Percentiles rank a stretch among this genome's conserved stretches.
phyloP scores from a whole-genome alignment of 2,888 invertebrate species.

The Agrilus biguttatus region DNA sequence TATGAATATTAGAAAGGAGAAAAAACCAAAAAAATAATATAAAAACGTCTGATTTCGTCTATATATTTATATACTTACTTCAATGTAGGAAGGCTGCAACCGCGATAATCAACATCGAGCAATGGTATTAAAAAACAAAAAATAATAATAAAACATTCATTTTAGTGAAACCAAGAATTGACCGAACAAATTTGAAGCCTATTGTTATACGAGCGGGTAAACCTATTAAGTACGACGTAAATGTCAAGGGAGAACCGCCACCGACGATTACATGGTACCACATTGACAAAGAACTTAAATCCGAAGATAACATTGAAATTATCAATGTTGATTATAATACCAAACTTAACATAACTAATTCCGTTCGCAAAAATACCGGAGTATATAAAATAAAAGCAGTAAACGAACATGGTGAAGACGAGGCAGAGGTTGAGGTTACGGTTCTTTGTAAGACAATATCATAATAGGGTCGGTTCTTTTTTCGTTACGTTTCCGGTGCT shows the following conservation, averaged over 20 bases:
- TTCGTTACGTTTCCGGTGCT: constrained; percentile 1
- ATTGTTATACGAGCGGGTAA: constrained; percentile 84
- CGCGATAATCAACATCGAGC: no score
- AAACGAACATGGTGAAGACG: constrained; percentile 83
- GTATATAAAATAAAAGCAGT: constrained; percentile 80
- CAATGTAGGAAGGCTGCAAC: no score
- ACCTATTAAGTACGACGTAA: constrained; percentile 81
- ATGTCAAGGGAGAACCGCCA: constrained; percentile 90
- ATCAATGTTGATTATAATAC: constrained; percentile 83
- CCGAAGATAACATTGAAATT: constrained; percentile 57
- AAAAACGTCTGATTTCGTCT: no score
- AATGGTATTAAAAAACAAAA: no score
- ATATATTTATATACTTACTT: no score
- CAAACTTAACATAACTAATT: constrained; percentile 66
- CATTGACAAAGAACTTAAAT: constrained; percentile 59
- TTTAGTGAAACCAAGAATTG: constrained; percentile 91
- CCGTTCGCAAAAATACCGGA: constrained; percentile 73
- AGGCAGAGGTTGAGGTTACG: constrained; percentile 87
- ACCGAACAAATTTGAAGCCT: constrained; percentile 84
- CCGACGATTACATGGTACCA: constrained; percentile 88
- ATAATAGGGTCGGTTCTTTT: neutral
- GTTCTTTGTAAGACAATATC: constrained; percentile 45
- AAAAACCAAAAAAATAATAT: no score
- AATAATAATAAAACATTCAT: no score
- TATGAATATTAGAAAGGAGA: no score